Base-by-base conservation (phyloP, 2,888 invertebrate species). In the Trilocha varians region DNA sequence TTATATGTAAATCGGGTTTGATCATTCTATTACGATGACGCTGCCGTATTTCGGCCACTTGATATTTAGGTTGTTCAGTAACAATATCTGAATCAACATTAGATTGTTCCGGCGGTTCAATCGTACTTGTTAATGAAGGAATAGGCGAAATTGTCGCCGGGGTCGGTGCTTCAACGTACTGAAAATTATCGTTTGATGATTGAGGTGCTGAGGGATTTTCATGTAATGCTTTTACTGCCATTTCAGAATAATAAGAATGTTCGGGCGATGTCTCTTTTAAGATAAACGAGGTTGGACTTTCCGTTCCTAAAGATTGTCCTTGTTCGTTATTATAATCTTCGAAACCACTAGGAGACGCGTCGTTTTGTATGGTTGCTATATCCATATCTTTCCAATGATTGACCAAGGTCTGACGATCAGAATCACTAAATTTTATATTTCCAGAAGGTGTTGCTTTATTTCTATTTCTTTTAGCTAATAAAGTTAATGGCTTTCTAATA, bases 401-500 rank as follows among this genome's bases (percentile, higher is more conserved):
- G 6, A 79, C 65, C 5, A 69, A 69, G 11, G 75, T 75, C 43
- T 75, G 65, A 45, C 74, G 76, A 39, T 78, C 78, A 51, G 75
- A 67, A 15, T 75, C 74, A 9, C 79, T 80, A 54, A 85, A 83
- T 42, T 65, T 78, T 34, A 86, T 73, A 45, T 80, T 84, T 56
- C 85, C 85, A 1, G 76, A 77, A 2, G 85, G 85, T 47, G 82
- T 61, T 0, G 86, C 82, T 50, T 84, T 85, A 45, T 79, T 80
- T 54, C 69, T 74, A 5, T 67, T 68, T 47, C 64, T 79, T 46
- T 67, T 68, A 9, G 50, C 53, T 35, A 62, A 62, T 41, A 47
- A 55, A 32, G 56, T 48, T 48, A 57, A 51, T 14, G 51, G 49
- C 1, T 60, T 47, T 34, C 63, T 63, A 32, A 69, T 60, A 18